A percentile compares a stretch with the other conserved stretches of the same genome.
Conservation (phyloP, 2,797 vertebrate species). For the Chelonia mydas region DNA sequence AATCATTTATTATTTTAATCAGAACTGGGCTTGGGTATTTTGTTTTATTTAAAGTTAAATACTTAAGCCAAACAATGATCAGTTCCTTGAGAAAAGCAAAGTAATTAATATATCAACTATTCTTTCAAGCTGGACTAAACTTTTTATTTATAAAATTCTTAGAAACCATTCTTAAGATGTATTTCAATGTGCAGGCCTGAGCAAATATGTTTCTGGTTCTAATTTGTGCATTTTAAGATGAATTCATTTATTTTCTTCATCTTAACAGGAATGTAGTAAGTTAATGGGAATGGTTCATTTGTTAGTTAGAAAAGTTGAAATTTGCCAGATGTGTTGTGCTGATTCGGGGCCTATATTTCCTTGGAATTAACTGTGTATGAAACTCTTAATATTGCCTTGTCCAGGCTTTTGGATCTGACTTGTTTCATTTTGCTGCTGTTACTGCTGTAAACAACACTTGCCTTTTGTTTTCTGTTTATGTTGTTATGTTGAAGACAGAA, state of each 20-base stretch:
- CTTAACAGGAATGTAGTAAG: conserved; percentile 83
- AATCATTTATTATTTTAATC: conserved; percentile 50
- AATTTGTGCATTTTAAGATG: conserved; percentile 72
- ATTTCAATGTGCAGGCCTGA: conserved; percentile 53
- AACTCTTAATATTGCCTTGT: conserved; percentile 84
- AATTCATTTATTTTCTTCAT: conserved; percentile 70
- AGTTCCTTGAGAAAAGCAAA: conserved; percentile 28
- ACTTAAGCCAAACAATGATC: conserved; percentile 44
- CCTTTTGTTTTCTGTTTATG: conserved; percentile 74
- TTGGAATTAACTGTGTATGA: conserved; percentile 86
- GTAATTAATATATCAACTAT: background rate
- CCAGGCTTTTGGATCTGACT: conserved; percentile 79
- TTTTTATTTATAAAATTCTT: conserved; percentile 27
- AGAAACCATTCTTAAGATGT: conserved; percentile 35
- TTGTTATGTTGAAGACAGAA: conserved; percentile 49
- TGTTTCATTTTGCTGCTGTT: conserved; percentile 73
- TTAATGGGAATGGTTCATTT: conserved; percentile 89
- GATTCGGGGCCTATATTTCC: conserved; percentile 90
- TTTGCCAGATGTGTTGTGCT: conserved; percentile 92
- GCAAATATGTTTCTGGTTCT: conserved; percentile 72
- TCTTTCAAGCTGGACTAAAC: conserved; percentile 1
- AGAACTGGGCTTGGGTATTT: conserved; percentile 4
- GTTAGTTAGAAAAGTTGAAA: conserved; percentile 86
- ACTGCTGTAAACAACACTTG: conserved; percentile 71
- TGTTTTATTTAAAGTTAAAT: conserved; percentile 5